Evolutionary conservation across 2,113 vertebrate species (phyloP).

Genomic region (Mus spicilegus): DNA sequence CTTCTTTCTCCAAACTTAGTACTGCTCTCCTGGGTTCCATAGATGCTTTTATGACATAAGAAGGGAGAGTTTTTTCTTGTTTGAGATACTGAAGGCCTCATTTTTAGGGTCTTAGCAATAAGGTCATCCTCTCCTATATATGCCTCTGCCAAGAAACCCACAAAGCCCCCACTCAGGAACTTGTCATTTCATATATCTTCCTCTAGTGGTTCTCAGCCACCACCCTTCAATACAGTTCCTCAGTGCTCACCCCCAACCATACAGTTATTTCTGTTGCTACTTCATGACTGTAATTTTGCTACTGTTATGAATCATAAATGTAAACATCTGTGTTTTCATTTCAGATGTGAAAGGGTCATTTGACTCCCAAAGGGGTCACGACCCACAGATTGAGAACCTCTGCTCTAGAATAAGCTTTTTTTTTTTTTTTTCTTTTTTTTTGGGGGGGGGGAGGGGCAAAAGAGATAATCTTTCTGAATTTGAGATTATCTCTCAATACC

Average conservation of each 20-base stretch:
- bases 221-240: not conserved
- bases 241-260: not conserved
- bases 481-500: not conserved
- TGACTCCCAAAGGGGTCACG: not conserved
- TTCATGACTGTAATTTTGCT: not conserved
- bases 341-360: not conserved
- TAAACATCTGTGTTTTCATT: not conserved
- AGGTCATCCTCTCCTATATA: not conserved
- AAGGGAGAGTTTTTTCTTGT: not conserved
- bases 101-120: constrained; percentile 12
- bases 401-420: not conserved
- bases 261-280: not conserved
- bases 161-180: not conserved
- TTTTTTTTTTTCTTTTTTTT: not conserved
- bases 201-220: not conserved
- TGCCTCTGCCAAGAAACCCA: not conserved
- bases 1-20: constrained; percentile 5
- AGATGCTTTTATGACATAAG: not conserved
- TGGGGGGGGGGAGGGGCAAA: not conserved
- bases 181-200: not conserved
- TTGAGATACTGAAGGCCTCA: not conserved
- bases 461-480: not conserved
- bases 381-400: not conserved
- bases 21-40: not conserved
- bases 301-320: not conserved